phyloP scores from a whole-genome alignment of 2,888 invertebrate genomes.

The Conops quadrifasciatus region DNA sequence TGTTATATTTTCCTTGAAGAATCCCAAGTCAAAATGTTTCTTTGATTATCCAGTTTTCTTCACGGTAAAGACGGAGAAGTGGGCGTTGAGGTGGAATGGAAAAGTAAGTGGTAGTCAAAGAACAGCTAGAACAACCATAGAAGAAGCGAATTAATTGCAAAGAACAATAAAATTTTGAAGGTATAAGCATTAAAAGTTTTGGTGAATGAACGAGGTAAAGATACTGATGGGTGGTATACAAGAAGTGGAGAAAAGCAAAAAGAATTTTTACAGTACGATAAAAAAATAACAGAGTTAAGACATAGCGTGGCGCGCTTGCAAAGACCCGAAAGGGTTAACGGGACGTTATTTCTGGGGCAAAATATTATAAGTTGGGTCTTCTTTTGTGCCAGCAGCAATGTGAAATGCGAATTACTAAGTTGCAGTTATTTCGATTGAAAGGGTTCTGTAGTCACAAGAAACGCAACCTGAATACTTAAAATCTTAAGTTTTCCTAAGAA shows the following conservation, averaged over 20 bases:
- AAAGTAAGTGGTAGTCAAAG: not conserved
- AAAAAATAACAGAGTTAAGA: not conserved
- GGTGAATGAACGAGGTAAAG: constrained; percentile 1
- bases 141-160: constrained; percentile 25
- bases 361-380: not conserved
- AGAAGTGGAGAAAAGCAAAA: not conserved
- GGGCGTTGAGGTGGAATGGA: not conserved
- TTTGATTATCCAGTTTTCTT: too few species aligned
- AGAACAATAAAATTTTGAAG: constrained; percentile 33
- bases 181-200: constrained; percentile 19
- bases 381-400: not conserved
- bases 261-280: not conserved
- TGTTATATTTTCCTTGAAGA: too few species aligned
- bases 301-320: not conserved
- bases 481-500: too few species aligned
- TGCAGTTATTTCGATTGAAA: constrained; percentile 22
- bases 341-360: not conserved
- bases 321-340: not conserved
- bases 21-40: too few species aligned
- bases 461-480: not conserved
- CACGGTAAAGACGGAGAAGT: too few species aligned
- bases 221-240: not conserved
- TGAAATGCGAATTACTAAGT: not conserved
- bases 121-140: not conserved
- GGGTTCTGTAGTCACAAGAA: not conserved